Base-by-base conservation (phyloP, 2,888 invertebrate species). In the Leucophenga maculata region DNA sequence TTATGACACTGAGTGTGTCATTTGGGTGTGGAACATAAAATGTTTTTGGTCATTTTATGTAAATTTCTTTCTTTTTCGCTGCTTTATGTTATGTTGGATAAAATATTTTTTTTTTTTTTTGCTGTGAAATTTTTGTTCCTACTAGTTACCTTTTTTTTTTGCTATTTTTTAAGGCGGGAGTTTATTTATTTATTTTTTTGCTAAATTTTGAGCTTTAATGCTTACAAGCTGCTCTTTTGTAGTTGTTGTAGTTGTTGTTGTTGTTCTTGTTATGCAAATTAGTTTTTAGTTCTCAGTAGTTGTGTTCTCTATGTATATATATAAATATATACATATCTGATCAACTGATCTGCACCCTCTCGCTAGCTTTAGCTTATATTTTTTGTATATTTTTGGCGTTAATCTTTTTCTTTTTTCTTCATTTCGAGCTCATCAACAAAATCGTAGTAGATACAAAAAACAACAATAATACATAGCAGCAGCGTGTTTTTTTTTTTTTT, bases 41-140 rank as follows among this genome's bases (percentile, higher is more conserved):
- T 11, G 39, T 3, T 39, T 3, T 39, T 3, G 39, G 39, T 39
- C 39, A 39, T 39, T 39, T 84, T 81, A 81, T 81, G 84, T 79
- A 81, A 81, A 81, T 80, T 84, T 72, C 39, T 26, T 14, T 52
- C 1, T 14, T 39, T 26, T 14, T 52, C 1, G 1, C 20, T 52
- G 48, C 67, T 13, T 82, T 82, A 78, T 77, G n/a, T n/a, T 76
- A 75, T 78, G 83, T 76, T 78, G 80, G 79, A 80, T 76, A 77
- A 16, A 32, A 84, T 84, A 82, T 80, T 84, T n/a, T n/a, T n/a
- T n/a, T n/a, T n/a, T n/a, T n/a, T n/a, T n/a, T n/a, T 84, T 84
- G 83, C 78, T 76, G 69, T 70, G 73, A 55, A 55, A 16, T 79
- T 76, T 75, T 73, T 52, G 62, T 20, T 64, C 31, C 20, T 52